These are phyloP conservation scores for Thumatha senex DNA, from an alignment of 2,888 invertebrate species.

Conservation along the genomic window DNA sequence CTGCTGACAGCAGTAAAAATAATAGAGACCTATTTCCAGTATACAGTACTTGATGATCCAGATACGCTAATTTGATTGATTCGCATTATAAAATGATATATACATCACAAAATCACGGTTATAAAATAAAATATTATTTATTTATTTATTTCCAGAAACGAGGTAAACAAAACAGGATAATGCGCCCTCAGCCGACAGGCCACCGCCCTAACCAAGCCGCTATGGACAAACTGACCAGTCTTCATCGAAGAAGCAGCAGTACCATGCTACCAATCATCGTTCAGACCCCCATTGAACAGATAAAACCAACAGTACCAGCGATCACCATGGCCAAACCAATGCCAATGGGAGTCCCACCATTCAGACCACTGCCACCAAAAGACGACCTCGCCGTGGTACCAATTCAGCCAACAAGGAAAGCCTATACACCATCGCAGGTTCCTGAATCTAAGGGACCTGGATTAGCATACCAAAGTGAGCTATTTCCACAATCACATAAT, in stretches of 20 bases:
- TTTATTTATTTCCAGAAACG: constrained; percentile 70
- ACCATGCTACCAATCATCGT: constrained; percentile 73
- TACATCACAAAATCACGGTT: no score
- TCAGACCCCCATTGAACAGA: constrained; percentile 51
- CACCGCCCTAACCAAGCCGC: constrained; percentile 64
- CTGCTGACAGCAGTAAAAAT: no score
- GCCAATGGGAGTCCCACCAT: constrained; percentile 88
- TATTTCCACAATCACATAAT: constrained; percentile 64
- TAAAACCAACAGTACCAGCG: constrained; percentile 46
- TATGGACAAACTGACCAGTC: constrained; percentile 65
- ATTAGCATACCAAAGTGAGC: constrained; percentile 74
- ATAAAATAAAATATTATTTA: no score
- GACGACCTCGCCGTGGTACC: constrained; percentile 81
- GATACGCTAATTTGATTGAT: no score
- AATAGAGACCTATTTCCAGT: no score
- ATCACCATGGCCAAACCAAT: constrained; percentile 80
- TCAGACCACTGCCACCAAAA: constrained; percentile 89
- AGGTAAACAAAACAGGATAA: constrained; percentile 76
- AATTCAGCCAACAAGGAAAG: constrained; percentile 61
- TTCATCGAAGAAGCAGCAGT: constrained; percentile 58
- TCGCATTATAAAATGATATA: no score
- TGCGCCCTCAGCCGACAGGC: constrained; percentile 63
- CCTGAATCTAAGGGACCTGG: constrained; percentile 69
- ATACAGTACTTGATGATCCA: no score
- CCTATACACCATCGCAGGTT: constrained; percentile 63